Base-by-base conservation (phyloP, 1,140 invertebrate species). In the Sarcophaga peregrina region DNA sequence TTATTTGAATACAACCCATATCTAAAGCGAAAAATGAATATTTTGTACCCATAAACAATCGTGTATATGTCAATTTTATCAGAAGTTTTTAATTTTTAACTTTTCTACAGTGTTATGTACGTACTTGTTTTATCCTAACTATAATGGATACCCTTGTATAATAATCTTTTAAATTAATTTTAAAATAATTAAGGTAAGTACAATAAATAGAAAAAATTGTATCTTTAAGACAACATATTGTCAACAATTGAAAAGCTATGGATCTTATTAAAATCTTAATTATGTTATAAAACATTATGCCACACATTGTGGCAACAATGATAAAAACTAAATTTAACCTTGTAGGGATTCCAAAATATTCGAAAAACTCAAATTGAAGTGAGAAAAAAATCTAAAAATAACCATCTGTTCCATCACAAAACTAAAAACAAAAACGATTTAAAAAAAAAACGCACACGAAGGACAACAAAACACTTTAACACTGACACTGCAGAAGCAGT, bases 301-400 rank as follows among this genome's bases (percentile, higher is more conserved):
- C 10, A 58, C 10, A n/a, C 13, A 58, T 6, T n/a, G 54, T n/a
- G n/a, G 7, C 4, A 58, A 58, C 3, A 58, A 58, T 13, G 25
- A 58, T n/a, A 58, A 58, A 58, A 58, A 58, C 3, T 13, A 8
- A 7, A 58, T 58, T 58, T 15, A 58, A 58, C 54, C 54, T 58
- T 58, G 54, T 58, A 58, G 54, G 54, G 54, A 58, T 58, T 58
- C 54, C 54, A 58, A 58, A 58, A n/a, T 58, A 58, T 58, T 11
- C 13, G 3, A 13, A 58, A 58, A 7, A 58, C 54, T 13, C 10
- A 58, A n/a, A 37, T 37, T 37, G 25, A 37, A 37, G 25, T 37
- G 13, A 58, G 15, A 58, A n/a, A 58, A 58, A 58, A 58, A 58
- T 37, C 13, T n/a, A 58, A 58, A 58, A 58, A 13, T 58, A 11